Evolutionary conservation across 2,888 invertebrate species (phyloP).

Genomic region (Bombylius major): DNA sequence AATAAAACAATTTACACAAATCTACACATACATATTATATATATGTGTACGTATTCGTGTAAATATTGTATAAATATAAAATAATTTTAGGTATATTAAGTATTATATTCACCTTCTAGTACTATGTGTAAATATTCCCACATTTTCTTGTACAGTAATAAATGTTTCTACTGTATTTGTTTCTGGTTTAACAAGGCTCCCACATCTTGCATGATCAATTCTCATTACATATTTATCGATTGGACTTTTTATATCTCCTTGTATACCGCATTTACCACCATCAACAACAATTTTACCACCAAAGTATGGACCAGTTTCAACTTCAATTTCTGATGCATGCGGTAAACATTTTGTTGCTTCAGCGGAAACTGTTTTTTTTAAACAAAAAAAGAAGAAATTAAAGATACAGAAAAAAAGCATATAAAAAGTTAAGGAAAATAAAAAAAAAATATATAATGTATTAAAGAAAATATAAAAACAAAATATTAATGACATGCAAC

Average conservation of each 20-base stretch:
- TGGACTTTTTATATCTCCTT: conserved; percentile 59
- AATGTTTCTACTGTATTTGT: conserved; percentile 60
- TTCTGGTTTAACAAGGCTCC: conserved; percentile 62
- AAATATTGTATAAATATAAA: background rate
- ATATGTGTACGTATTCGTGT: too few relatives aligned
- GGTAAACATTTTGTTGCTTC: conserved; percentile 67
- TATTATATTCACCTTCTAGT: conserved; percentile 44
- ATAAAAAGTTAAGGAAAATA: background rate
- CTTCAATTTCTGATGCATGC: conserved; percentile 69
- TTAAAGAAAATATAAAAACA: too few relatives aligned
- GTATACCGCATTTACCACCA: conserved; percentile 58
- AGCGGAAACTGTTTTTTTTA: conserved; percentile 52
- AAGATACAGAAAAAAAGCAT: background rate
- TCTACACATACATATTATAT: too few relatives aligned
- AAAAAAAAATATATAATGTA: background rate
- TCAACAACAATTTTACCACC: conserved; percentile 64
- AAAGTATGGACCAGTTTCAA: conserved; percentile 70
- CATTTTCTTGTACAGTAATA: conserved; percentile 70
- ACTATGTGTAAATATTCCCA: conserved; percentile 70
- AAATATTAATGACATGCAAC: too few relatives aligned
- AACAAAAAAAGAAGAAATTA: background rate
- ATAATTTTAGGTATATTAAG: too few relatives aligned
- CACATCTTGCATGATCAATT: conserved; percentile 61
- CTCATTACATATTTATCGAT: conserved; percentile 61
- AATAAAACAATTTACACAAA: too few relatives aligned